Evolutionary conservation across 2,797 vertebrate genomes (phyloP).

Genomic region (Benthosema pterotum): DNA sequence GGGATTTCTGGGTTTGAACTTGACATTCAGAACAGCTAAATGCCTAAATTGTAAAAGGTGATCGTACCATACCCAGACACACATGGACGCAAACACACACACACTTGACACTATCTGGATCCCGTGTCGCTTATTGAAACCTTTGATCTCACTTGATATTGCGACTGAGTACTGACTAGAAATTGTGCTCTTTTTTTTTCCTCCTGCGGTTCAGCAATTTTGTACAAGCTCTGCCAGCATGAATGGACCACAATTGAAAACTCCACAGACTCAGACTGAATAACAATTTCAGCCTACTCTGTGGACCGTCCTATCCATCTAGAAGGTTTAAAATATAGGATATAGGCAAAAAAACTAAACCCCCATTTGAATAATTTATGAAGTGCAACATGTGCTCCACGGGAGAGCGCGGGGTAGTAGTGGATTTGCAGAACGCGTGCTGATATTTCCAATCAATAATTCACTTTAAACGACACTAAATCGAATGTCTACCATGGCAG

Average conservation of each 20-base stretch:
- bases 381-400: conserved; percentile 55
- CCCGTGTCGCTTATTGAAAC: conserved; percentile 25
- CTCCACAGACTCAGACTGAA: conserved; percentile 35
- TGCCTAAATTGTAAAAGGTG: too few species aligned
- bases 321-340: conserved; percentile 53
- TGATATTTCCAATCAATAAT: conserved; percentile 61
- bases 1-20: too few species aligned
- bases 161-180: conserved; percentile 40
- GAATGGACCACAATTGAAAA: conserved; percentile 45
- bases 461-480: conserved; percentile 49
- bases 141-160: conserved; percentile 63
- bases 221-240: conserved; percentile 43
- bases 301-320: conserved; percentile 47
- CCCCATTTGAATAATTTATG: conserved; percentile 72
- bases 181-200: conserved; percentile 17
- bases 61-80: too few species aligned
- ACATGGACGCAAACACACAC: too few species aligned
- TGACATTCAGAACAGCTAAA: too few species aligned
- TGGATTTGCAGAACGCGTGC: conserved; percentile 32
- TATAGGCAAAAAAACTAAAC: conserved; percentile 50
- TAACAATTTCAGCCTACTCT: conserved; percentile 36
- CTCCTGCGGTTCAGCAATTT: conserved; percentile 12
- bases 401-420: conserved; percentile 30
- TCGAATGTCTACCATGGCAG: conserved; percentile 31
- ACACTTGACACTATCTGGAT: not conserved